phyloP scores from a whole-genome alignment of 2,888 invertebrate species.

The Athalia circularis region DNA sequence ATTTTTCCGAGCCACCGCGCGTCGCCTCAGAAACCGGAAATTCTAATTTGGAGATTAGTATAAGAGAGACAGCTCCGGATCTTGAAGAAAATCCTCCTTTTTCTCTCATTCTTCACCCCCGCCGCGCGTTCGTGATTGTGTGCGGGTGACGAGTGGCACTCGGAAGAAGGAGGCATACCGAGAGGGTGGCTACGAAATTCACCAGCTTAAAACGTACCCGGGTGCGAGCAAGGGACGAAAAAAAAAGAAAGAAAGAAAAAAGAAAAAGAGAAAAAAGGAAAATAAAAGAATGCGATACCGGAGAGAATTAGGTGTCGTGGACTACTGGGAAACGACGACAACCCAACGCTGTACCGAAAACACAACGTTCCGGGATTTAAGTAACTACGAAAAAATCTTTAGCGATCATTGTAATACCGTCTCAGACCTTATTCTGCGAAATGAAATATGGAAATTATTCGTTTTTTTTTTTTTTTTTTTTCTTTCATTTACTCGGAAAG shows the following conservation, averaged over 20 bases:
- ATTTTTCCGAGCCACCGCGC: not conserved
- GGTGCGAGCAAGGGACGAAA: not conserved
- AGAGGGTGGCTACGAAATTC: constrained; percentile 18
- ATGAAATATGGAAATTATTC: not conserved
- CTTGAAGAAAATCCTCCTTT: not conserved
- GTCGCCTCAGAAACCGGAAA: not conserved
- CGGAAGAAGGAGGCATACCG: constrained; percentile 23
- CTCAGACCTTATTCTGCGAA: not conserved
- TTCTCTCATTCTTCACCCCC: not conserved
- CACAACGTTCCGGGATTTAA: not conserved
- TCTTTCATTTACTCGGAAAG: not conserved
- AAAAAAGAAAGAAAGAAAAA: not conserved
- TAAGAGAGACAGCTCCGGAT: not conserved
- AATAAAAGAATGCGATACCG: constrained; percentile 12
- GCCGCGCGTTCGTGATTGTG: not conserved
- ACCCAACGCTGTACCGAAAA: not conserved
- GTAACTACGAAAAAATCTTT: constrained; percentile 8
- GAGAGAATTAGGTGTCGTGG: constrained; percentile 25
- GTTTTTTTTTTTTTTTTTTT: not conserved
- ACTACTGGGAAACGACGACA: not conserved
- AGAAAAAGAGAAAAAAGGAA: not conserved
- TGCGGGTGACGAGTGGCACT: constrained; percentile 34
- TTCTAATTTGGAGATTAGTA: constrained; percentile 43
- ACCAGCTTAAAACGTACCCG: constrained; percentile 10
- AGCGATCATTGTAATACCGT: not conserved